Evolutionary conservation across 2,797 vertebrate species (phyloP), one percentile per base, ranked within the genome.

Genomic region (Falco naumanni): DNA sequence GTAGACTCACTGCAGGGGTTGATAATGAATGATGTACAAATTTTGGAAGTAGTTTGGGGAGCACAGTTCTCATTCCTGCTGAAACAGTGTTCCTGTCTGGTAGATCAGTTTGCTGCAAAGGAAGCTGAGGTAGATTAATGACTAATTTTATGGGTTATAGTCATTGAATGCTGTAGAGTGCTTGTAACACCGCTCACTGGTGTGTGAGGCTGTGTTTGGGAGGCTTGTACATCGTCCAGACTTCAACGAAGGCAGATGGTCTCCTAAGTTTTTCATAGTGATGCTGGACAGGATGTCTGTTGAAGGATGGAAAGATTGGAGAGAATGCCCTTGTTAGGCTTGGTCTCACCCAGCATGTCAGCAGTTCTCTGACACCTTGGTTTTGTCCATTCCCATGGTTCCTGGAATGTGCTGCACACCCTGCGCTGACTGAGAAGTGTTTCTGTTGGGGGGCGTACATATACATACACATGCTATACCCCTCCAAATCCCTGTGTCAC

Each of bases 381-480:
- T 15, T 57, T 50, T 29, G 28, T 33, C 56, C 5, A 0, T 56
- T 48, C 34, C 54, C n/a, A 50, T 56, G 61, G 41, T 20, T 68
- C 61, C 43, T 61, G 63, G 43, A 48, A 15, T 24, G 13, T 25
- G 31, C 43, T 43, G 9, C 45, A 3, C 0, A 0, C 47, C 14
- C 20, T 9, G 9, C 2, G 2, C 45, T 45, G 43, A 17, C 51
- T 9, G 33, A 28, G 37, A 34, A 28, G 22, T 3, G 2, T 29
- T 74, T 53, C 33, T 39, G 18, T 17, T 16, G 28, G 25, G 18
- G 13, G 5, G 7, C 11, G 12, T 47, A 12, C 1, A 1, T 33
- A 11, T 3, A 33, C 0, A 1, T 48, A 74, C 31, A 24, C 13
- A 12, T 0, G 2, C 54, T 24, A 3, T n/a, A 41, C 26, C 31